Evolutionary conservation across 1,140 invertebrate species (phyloP).

Genomic region (Rhopalosiphum padi): DNA sequence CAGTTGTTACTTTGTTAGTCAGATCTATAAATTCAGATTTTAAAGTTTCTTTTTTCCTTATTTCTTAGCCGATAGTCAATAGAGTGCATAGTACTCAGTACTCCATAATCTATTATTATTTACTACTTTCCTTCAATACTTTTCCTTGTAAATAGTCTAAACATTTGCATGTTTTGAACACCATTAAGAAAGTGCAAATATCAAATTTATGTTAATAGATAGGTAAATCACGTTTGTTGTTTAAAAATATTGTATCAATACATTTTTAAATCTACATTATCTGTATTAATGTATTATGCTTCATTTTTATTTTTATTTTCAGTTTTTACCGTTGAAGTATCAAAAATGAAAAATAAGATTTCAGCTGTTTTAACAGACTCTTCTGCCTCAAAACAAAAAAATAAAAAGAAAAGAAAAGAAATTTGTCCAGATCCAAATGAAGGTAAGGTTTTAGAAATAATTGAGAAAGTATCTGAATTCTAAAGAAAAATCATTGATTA

Average conservation of each 20-base stretch:
- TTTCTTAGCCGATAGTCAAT: no score
- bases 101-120: background rate
- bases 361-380: background rate
- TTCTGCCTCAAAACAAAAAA: background rate
- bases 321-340: background rate
- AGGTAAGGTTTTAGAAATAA: background rate
- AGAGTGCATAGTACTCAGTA: background rate
- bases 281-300: background rate
- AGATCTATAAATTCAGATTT: no score
- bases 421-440: background rate
- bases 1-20: no score
- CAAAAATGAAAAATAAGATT: background rate
- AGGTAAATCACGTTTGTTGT: background rate
- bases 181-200: no score
- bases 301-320: background rate
- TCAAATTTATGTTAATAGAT: background rate
- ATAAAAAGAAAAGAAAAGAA: background rate
- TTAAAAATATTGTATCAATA: background rate
- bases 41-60: no score
- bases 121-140: background rate
- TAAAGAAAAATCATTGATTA: no score
- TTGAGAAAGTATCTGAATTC: no score
- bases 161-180: background rate
- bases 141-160: background rate
- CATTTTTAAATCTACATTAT: background rate